These are phyloP conservation scores for Aradophagus sp. DNA, from an alignment of 1,140 invertebrate genomes.

Conservation along the genomic window DNA sequence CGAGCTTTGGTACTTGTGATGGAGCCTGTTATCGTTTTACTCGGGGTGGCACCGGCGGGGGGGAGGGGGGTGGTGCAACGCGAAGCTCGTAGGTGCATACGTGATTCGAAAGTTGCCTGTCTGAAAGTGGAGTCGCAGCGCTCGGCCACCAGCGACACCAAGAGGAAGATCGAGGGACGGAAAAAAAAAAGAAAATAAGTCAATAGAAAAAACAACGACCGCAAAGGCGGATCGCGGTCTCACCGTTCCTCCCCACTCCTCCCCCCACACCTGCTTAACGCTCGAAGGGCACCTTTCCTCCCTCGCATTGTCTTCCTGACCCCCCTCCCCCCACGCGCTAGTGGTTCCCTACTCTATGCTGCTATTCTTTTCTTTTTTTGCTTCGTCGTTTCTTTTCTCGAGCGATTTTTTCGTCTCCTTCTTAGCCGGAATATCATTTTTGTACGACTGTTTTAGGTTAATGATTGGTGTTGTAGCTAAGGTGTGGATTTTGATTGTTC, in stretches of 20 bases:
- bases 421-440: too few relatives aligned
- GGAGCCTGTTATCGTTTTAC: slow-evolving; percentile 59
- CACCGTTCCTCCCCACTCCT: slow-evolving; percentile 8
- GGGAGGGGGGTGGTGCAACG: slow-evolving; percentile 48
- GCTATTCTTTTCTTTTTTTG: too few relatives aligned
- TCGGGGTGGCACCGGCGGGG: slow-evolving; percentile 37
- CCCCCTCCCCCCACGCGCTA: too few relatives aligned
- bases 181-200: too few relatives aligned
- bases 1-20: slow-evolving; percentile 49
- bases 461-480: too few relatives aligned
- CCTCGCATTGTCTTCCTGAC: too few relatives aligned
- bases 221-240: slow-evolving; percentile 39
- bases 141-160: slow-evolving; percentile 23
- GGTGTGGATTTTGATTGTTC: too few relatives aligned
- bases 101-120: slow-evolving; percentile 57
- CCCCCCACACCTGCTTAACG: background rate
- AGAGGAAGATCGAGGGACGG: slow-evolving; percentile 36
- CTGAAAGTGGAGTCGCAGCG: slow-evolving; percentile 39
- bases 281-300: too few relatives aligned
- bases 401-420: too few relatives aligned
- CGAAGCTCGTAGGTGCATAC: slow-evolving; percentile 59
- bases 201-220: slow-evolving; percentile 35
- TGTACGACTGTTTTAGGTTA: too few relatives aligned
- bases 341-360: too few relatives aligned
- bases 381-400: too few relatives aligned